These are phyloP conservation scores for Sylvia borin DNA, from an alignment of 2,797 vertebrate genomes.

Conservation along the genomic window DNA sequence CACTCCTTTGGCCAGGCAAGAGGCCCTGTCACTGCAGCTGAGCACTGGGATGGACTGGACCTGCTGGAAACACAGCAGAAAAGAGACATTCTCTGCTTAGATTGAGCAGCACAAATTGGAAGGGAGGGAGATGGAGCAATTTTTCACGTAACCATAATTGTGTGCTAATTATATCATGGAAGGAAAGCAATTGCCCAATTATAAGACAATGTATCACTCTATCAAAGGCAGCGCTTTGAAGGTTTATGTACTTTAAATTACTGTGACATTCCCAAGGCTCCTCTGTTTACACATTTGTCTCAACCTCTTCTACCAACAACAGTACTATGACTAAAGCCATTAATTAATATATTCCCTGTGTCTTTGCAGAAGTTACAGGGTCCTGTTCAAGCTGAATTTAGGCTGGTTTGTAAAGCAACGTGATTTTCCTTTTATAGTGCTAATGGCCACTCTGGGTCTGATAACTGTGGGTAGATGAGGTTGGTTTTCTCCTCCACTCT, in stretches of 20 bases:
- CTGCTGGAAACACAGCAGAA: neutral
- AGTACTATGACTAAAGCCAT: slow-evolving; percentile 50
- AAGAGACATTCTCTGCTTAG: slow-evolving; percentile 1
- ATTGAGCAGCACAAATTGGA: slow-evolving; percentile 57
- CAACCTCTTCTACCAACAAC: slow-evolving; percentile 49
- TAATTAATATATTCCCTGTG: slow-evolving; percentile 38
- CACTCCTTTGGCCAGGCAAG: neutral
- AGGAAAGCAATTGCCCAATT: slow-evolving; percentile 67
- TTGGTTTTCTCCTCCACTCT: neutral
- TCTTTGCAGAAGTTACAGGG: slow-evolving; percentile 35
- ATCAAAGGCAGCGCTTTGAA: slow-evolving; percentile 53
- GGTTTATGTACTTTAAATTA: slow-evolving; percentile 66
- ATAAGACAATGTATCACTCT: slow-evolving; percentile 67
- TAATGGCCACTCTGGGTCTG: neutral
- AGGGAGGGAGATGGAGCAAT: slow-evolving; percentile 48
- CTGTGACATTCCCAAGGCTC: slow-evolving; percentile 62
- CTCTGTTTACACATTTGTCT: slow-evolving; percentile 64
- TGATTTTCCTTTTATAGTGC: neutral
- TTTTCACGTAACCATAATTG: slow-evolving; percentile 68
- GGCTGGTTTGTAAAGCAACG: neutral
- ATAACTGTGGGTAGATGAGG: neutral
- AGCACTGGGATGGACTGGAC: neutral
- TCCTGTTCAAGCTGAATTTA: neutral
- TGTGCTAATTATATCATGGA: slow-evolving; percentile 69
- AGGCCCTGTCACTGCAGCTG: neutral